Percentiles rank a stretch among this genome's conserved stretches.
phyloP scores from a whole-genome alignment of 2,888 invertebrate genomes.

The Pasiphila rectangulata region DNA sequence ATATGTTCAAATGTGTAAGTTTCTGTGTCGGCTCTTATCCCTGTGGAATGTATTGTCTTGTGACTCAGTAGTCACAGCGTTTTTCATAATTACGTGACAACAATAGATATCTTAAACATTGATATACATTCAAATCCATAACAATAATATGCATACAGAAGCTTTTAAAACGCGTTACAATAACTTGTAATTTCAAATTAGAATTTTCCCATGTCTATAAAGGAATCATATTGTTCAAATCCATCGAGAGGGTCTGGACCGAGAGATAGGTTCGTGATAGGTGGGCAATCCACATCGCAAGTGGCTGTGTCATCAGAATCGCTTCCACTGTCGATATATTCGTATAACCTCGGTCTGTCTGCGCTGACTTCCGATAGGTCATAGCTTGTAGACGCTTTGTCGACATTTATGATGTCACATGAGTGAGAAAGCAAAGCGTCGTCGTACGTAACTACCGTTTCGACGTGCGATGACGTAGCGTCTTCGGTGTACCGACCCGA shows the following conservation, averaged over 20 bases:
- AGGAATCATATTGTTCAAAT: conserved; percentile 76
- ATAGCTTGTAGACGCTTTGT: conserved; percentile 43
- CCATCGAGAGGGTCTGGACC: conserved; percentile 59
- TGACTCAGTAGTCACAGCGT: neutral
- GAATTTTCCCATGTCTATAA: conserved; percentile 78
- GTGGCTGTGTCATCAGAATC: conserved; percentile 68
- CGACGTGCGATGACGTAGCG: conserved; percentile 61
- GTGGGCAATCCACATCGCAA: conserved; percentile 47
- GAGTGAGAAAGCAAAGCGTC: conserved; percentile 70
- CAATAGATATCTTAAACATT: conserved; percentile 28
- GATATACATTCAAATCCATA: conserved; percentile 41
- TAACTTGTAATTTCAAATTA: conserved; percentile 40
- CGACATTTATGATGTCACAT: conserved; percentile 57
- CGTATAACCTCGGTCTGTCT: conserved; percentile 43
- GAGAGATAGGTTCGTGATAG: conserved; percentile 28
- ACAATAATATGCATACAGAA: conserved; percentile 50
- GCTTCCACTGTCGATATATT: conserved; percentile 66
- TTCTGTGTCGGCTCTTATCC: neutral
- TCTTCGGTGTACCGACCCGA: conserved; percentile 72
- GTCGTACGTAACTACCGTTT: conserved; percentile 51
- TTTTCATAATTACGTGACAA: neutral
- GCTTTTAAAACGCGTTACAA: conserved; percentile 45
- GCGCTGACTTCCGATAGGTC: conserved; percentile 40
- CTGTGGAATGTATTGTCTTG: conserved; percentile 7
- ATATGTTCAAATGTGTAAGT: neutral